Base-by-base conservation (phyloP, 2,113 vertebrate species). In the Hyperopisus bebe region DNA sequence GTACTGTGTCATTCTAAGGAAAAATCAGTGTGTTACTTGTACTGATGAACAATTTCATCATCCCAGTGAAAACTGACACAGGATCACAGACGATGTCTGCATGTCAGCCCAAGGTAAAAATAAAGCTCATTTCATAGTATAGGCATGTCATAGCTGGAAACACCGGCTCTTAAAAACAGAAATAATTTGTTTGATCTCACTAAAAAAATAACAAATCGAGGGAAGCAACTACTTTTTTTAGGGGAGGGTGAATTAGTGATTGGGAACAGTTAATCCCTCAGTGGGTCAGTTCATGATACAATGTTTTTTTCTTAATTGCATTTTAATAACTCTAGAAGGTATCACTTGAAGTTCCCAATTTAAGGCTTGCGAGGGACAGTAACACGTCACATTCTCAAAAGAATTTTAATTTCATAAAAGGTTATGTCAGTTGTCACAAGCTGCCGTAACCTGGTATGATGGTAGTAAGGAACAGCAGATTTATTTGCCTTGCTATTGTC, bases 401-500 rank as follows among this genome's bases (percentile, higher is more conserved):
- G 35, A 47, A 47, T 6, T 46, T 6, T 47, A 1, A 44, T 24
- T 21, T 83, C 42, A 83, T 46, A 24, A 46, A 46, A 46, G 35
- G 42, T n/a, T 11, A 46, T 3, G 17, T 47, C 35, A 42, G 80
- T 24, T 3, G 17, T 83, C 35, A 83, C 17, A 44, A 10, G 2
- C 15, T 83, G 80, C 21, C 6, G 5, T 24, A 19, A 7, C 39
- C 17, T 19, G 77, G 35, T 11, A 35, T 1, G 70, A 3, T 31
- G 42, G 3, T 48, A 21, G 27, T n/a, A 84, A n/a, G 51, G 62
- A 42, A 42, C 24, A 1, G 35, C 24, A 50, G 89, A 48, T 44
- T 88, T 87, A 53, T 39, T 85, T 39, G 90, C 70, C 77, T 89
- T 88, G 70, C 19, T 7, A 31, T 86, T 51, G 55, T 51, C 90